Base-by-base conservation (phyloP, 1,140 invertebrate species). In the Drosophila pruinosa region DNA sequence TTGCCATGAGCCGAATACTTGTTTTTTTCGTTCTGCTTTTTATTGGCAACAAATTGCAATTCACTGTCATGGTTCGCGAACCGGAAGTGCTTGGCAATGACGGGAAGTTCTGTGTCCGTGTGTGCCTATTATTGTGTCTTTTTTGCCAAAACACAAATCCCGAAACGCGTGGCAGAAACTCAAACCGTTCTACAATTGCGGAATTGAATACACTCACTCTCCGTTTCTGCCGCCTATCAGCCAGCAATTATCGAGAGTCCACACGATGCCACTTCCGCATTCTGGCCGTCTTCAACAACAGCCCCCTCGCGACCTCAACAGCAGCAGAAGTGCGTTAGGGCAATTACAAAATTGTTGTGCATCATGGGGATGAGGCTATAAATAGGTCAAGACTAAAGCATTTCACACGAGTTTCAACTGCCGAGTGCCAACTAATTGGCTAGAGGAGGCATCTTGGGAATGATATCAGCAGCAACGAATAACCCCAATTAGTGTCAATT, bases 381-480 rank as follows among this genome's bases (percentile, higher is more conserved):
- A 83, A 83, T 85, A 78, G 75, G 75, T 72, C 74, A 78, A 78
- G 78, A 68, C 56, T 74, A 41, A 15, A 57, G 57, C n/a, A 58
- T 28, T 63, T 28, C 21, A 53, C 39, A 45, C 53, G 45, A 31
- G 61, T 24, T 45, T 2, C 19, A 39, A 48, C 6, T 22, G 36
- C 14, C 31, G 47, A 36, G 59, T 41, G 53, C 15, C 38, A 58
- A 47, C 38, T 59, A 72, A 72, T 72, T 72, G 47, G 53, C 17
- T 47, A 21, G 61, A 47, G 67, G 15, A 15, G 7, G 43, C 58
- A 63, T 45, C 57, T 62, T 43, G 50, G 50, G 28, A 53, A 47
- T 28, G 8, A 47, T 48, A 57, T 75, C 22, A 31, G 21, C 17
- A 19, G 17, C 19, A 22, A 21, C 12, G 10, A 12, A 26, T 39